These are phyloP conservation scores for Crypturellus undulatus DNA, from an alignment of 2,113 vertebrate genomes.

Conservation along the genomic window DNA sequence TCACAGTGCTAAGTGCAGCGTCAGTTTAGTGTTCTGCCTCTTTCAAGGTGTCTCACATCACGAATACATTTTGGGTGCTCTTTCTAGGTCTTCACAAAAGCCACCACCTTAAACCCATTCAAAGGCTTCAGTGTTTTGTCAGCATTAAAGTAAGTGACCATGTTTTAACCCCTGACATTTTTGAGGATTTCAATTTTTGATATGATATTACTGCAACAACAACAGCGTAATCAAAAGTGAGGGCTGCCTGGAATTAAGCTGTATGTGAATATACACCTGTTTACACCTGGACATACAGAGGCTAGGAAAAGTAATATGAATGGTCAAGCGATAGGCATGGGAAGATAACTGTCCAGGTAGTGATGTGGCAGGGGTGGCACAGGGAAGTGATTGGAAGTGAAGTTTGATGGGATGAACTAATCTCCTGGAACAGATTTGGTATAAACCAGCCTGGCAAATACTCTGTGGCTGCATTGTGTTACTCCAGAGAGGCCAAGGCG, in stretches of 20 bases:
- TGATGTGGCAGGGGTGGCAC: neutral
- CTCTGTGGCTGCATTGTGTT: neutral
- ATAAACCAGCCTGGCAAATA: neutral
- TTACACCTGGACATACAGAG: neutral
- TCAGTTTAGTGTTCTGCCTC: neutral
- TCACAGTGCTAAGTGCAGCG: accelerated
- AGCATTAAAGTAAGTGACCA: neutral
- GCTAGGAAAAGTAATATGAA: neutral
- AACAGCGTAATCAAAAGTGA: neutral
- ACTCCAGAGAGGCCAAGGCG: neutral
- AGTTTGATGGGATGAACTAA: neutral
- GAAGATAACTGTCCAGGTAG: neutral
- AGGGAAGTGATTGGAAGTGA: neutral
- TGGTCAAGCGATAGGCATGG: neutral
- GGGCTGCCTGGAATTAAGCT: neutral
- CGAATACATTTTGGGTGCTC: neutral
- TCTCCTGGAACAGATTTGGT: neutral
- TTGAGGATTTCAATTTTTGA: accelerated
- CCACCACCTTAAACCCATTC: neutral
- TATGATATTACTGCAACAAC: accelerated
- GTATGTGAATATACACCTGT: neutral
- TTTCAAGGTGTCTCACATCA: neutral
- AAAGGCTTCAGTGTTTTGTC: neutral
- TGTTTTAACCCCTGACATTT: neutral
- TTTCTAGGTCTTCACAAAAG: neutral